phyloP scores from a whole-genome alignment of 2,888 invertebrate species.

The Perizoma affinitatum region DNA sequence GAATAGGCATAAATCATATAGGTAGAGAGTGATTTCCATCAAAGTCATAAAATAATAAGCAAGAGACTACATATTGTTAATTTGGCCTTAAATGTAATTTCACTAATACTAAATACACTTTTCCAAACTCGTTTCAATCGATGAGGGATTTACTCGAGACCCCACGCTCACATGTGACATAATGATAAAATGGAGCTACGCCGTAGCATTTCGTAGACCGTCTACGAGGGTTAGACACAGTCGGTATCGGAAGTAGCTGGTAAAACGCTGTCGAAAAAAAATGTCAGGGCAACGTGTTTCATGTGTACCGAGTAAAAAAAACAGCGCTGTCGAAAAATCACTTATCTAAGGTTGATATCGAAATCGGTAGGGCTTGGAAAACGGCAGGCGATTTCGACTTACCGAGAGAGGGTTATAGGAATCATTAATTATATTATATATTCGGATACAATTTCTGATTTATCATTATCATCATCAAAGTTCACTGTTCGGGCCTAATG shows the following conservation, averaged over 20 bases:
- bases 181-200: slow-evolving; percentile 27
- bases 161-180: slow-evolving; percentile 32
- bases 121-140: slow-evolving; percentile 35
- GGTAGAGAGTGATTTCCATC: background rate
- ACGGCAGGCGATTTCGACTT: no score
- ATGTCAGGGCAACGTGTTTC: no score
- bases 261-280: background rate
- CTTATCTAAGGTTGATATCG: no score
- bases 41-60: background rate
- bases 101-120: slow-evolving; percentile 1
- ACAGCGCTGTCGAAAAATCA: background rate
- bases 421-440: no score
- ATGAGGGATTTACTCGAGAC: slow-evolving; percentile 39
- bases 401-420: no score
- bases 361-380: no score
- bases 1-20: no score
- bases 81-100: background rate
- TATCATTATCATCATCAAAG: no score
- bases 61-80: no score
- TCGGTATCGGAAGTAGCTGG: slow-evolving; percentile 1
- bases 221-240: slow-evolving; percentile 22
- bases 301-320: no score
- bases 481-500: no score
- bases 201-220: slow-evolving; percentile 29
- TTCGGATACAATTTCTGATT: no score